Conservation (phyloP, 2,113 vertebrate genomes). For the Lipotes vexillifer region DNA sequence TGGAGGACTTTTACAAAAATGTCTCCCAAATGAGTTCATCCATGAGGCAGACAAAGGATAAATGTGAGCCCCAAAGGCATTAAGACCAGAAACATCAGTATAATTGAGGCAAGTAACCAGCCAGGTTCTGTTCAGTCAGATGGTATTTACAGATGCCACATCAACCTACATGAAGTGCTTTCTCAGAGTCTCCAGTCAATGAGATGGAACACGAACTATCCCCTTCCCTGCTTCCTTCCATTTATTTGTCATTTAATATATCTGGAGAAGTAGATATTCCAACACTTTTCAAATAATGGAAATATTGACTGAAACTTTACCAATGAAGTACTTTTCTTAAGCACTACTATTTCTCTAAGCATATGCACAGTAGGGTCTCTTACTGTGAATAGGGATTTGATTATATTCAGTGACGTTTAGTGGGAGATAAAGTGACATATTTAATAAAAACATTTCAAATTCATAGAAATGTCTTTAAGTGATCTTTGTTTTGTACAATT, state of each 20-base stretch:
- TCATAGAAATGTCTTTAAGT: background rate
- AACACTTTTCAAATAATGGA: background rate
- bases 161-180: background rate
- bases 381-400: background rate
- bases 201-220: background rate
- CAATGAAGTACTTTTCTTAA: background rate
- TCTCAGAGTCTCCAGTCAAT: background rate
- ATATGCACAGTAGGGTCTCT: background rate
- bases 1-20: background rate
- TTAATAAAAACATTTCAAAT: background rate
- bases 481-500: background rate
- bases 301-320: background rate
- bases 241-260: background rate
- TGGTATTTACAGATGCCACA: background rate
- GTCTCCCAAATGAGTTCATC: background rate
- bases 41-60: background rate
- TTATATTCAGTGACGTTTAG: background rate
- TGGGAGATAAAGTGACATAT: background rate
- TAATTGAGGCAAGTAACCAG: background rate
- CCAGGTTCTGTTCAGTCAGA: background rate
- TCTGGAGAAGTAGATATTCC: background rate
- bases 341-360: background rate
- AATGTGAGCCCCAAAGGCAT: background rate
- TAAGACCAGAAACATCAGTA: background rate
- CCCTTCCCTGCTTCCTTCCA: background rate